phyloP scores from a whole-genome alignment of 2,888 invertebrate genomes.

The Amphipoea oculea region DNA sequence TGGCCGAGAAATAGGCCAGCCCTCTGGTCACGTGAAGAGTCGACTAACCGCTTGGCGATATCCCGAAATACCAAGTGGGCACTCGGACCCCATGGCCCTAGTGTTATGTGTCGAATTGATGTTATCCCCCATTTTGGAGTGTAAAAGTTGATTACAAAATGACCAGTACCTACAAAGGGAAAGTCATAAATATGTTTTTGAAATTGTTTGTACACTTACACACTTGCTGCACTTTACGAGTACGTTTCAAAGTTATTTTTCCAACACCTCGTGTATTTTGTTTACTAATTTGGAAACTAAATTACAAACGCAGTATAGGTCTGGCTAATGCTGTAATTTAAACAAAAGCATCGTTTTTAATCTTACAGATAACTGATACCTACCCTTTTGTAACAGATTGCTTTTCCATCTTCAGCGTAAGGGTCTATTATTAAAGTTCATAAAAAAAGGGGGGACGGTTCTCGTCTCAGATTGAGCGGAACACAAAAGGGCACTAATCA shows the following conservation, averaged over 20 bases:
- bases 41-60: too few species aligned
- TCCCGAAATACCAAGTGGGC: too few species aligned
- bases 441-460: slow-evolving; percentile 18
- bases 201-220: neutral
- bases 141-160: neutral
- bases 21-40: too few species aligned
- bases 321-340: neutral
- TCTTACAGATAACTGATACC: slow-evolving; percentile 1
- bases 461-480: slow-evolving; percentile 57
- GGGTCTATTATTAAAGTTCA: slow-evolving; percentile 39
- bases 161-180: neutral
- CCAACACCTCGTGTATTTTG: neutral
- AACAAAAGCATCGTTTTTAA: slow-evolving; percentile 23
- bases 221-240: neutral
- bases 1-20: too few species aligned
- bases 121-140: neutral
- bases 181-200: neutral
- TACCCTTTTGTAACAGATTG: slow-evolving; percentile 21
- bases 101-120: neutral
- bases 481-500: slow-evolving; percentile 74
- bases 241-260: neutral
- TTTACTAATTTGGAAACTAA: neutral
- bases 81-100: too few species aligned
- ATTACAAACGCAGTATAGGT: neutral
- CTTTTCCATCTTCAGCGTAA: slow-evolving; percentile 13